A percentile compares a stretch with the other conserved stretches of the same genome.
These are phyloP conservation scores for Diarsia mendica DNA, from an alignment of 2,888 invertebrate species.

Conservation along the genomic window DNA sequence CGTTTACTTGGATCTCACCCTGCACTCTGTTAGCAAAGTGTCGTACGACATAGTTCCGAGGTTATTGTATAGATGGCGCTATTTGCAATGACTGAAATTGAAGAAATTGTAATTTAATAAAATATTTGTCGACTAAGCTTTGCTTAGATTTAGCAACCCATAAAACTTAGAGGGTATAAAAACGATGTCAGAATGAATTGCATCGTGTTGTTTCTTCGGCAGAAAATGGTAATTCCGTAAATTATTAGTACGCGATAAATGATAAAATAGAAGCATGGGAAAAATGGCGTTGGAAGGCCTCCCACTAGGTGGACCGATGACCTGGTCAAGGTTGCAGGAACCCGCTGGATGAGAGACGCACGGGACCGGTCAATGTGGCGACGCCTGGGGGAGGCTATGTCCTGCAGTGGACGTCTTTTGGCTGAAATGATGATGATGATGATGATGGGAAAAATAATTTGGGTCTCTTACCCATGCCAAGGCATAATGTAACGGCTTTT, in stretches of 20 bases:
- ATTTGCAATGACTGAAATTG: conserved; percentile 64
- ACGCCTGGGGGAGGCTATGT: too few relatives aligned
- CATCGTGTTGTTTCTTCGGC: neutral
- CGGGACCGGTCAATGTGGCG: too few relatives aligned
- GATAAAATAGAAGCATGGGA: neutral
- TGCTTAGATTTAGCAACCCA: neutral
- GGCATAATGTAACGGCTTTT: conserved; percentile 73
- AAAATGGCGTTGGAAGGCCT: too few relatives aligned
- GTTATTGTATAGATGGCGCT: conserved; percentile 85
- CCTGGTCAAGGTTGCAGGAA: too few relatives aligned
- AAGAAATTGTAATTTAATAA: conserved; percentile 7
- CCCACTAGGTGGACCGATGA: too few relatives aligned
- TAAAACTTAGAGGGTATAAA: neutral
- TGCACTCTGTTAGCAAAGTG: conserved; percentile 66
- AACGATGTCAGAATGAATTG: neutral
- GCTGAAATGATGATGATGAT: too few relatives aligned
- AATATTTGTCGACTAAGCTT: neutral
- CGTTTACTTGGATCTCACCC: conserved; percentile 47
- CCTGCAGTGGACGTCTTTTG: too few relatives aligned
- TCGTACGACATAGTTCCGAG: conserved; percentile 79
- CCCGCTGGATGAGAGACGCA: too few relatives aligned
- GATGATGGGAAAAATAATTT: too few relatives aligned
- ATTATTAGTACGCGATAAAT: too few relatives aligned
- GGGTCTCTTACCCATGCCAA: neutral
- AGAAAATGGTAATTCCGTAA: neutral